Base-by-base conservation (phyloP, 2,888 invertebrate species). In the Agrochola litura region DNA sequence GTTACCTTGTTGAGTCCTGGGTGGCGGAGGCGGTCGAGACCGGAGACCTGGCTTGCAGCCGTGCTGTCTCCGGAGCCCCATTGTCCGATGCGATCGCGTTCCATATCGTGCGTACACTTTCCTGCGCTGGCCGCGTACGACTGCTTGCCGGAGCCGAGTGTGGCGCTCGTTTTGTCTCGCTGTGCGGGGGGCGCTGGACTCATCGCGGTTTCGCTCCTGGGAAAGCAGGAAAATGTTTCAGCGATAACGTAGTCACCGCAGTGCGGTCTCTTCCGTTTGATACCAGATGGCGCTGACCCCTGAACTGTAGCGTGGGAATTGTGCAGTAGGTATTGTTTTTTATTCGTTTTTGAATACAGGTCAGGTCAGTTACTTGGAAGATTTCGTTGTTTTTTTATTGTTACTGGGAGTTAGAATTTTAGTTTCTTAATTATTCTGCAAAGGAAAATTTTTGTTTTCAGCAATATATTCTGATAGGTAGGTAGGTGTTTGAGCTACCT, bases 1-100 rank as follows among this genome's bases (percentile, higher is more conserved):
- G 22, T 69, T 93, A 98, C 98, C 98, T 98, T 98, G 93, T 98
- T 98, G 16, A 98, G 96, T 77, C 97, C 97, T 4, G 98, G 98
- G 91, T 98, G 97, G 81, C 97, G 97, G 66, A 98, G 95, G 84
- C 97, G 97, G 93, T 98, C 98, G 84, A 98, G 96, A 76, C 98
- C 98, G 75, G 97, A 97, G 75, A 97, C 92, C 77, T 97, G 96
- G 91, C 97, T 97, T 87, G 94, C 84, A 96, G 94, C 85, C 96
- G 93, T 75, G 72, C 97, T 97, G 90, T 97, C 97, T 73, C 97
- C 97, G 90, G 96, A 96, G 88, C 97, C 97, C 96, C 97, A 97
- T 82, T 97, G 96, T 93, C 97, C 98, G 93, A 97, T 96, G 93
- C 97, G 97, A 92, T 98, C 98, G 88, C 97, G 97, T 80, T 97